Conservation (phyloP, 2,888 invertebrate genomes). For the Catocala nupta region DNA sequence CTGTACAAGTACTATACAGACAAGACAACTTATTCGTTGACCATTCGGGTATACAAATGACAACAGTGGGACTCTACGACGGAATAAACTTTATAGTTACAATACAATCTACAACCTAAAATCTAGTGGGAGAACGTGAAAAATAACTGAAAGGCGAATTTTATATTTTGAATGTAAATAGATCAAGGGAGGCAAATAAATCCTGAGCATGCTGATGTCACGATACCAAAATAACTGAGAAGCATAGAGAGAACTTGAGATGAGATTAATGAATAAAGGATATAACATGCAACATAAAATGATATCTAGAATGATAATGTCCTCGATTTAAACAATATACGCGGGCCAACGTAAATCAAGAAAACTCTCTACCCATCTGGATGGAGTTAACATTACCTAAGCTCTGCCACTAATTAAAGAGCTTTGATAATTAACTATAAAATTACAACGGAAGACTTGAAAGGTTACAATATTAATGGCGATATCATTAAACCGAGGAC, state of each 20-base stretch:
- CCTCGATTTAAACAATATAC: conserved; percentile 64
- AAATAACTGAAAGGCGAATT: conserved; percentile 35
- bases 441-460: no score
- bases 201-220: conserved; percentile 24
- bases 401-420: neutral
- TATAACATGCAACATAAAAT: conserved; percentile 80
- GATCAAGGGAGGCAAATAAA: conserved; percentile 19
- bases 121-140: conserved; percentile 50
- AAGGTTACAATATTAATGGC: neutral
- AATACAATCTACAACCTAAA: conserved; percentile 39
- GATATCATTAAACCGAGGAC: conserved; percentile 65
- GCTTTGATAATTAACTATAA: no score
- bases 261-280: conserved; percentile 64
- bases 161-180: conserved; percentile 27
- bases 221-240: conserved; percentile 33
- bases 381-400: neutral
- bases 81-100: conserved; percentile 7
- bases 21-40: neutral
- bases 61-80: conserved; percentile 19
- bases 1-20: conserved; percentile 40
- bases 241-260: conserved; percentile 28
- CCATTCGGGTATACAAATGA: neutral
- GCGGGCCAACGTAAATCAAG: neutral
- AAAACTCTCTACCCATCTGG: no score
- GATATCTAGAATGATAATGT: conserved; percentile 65